Base-by-base conservation (phyloP, 2,888 invertebrate species). In the Chrysina gloriosa region DNA sequence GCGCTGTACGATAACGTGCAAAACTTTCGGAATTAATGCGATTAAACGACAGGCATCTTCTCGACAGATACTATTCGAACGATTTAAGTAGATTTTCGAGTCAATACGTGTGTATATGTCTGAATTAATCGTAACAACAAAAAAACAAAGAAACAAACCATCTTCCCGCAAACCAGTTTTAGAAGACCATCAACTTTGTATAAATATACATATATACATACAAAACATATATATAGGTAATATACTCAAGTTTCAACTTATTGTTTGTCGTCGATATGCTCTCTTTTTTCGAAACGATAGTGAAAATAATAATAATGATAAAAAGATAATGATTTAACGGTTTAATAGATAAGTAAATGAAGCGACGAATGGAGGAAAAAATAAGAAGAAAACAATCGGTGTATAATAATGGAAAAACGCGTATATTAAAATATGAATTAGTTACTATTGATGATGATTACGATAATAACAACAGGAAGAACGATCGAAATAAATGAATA, bases 361-460 rank as follows among this genome's bases (percentile, higher is more conserved):
- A n/a, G n/a, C n/a, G n/a, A n/a, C n/a, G n/a, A 36, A 42, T 36
- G 39, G 36, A 61, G 36, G 42, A 31, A n/a, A 42, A 42, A 61
- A 42, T 19, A 39, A 36, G 7, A 19, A 45, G 42, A 36, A 54
- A 58, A 58, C 42, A 61, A 61, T 68, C 47, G 68, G 50, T 68
- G 63, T 68, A 63, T 68, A 68, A 68, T 48, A 47, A 36, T 48
- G 31, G 54, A 36, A 56, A 63, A 65, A 52, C 52, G 23, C 42
- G 25, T 52, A 63, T 47, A 65, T 50, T 63, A 54, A n/a, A n/a
- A 66, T 66, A 66, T 66, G 42, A 63, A 63, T 63, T 68, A 68
- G 68, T 68, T 68, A 68, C 50, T 63, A 68, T 64, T 58, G 23
- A 66, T 19, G 31, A 52, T 39, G 39, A 7, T n/a, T n/a, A n/a